A percentile compares a stretch with the other conserved stretches of the same genome.
Evolutionary conservation across 1,140 invertebrate species (phyloP).

Genomic region (Chrysoperla carnea): DNA sequence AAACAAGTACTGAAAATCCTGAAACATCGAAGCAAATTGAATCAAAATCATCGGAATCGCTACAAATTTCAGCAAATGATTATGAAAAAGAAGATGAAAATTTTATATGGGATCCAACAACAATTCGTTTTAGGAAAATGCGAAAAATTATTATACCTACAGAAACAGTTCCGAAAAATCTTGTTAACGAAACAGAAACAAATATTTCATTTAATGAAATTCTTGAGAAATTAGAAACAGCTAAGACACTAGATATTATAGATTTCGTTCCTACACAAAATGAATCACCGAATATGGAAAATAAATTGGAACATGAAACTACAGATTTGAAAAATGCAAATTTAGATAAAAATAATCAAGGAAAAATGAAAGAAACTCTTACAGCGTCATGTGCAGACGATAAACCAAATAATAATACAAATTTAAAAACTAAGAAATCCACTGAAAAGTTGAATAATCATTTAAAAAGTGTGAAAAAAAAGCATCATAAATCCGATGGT

Average conservation of each 20-base stretch:
- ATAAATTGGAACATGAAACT: constrained; percentile 10
- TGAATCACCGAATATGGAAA: constrained; percentile 20
- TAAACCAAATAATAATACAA: constrained; percentile 5
- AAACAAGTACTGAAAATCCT: background rate
- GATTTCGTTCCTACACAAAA: constrained; percentile 12
- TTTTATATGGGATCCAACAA: background rate
- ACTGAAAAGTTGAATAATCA: constrained; percentile 17
- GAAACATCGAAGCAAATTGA: constrained; percentile 11
- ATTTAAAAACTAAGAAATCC: constrained; percentile 4
- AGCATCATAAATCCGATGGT: constrained; percentile 16
- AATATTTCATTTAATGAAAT: constrained; percentile 30
- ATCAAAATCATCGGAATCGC: constrained; percentile 8
- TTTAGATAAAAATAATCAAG: background rate
- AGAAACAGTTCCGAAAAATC: constrained; percentile 23
- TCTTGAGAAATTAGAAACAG: constrained; percentile 8
- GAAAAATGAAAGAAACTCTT: constrained; percentile 3
- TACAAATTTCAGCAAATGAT: constrained; percentile 21
- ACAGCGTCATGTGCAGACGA: constrained; percentile 2
- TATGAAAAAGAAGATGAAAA: constrained; percentile 25
- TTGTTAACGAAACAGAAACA: constrained; percentile 29
- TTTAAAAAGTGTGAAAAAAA: constrained; percentile 17
- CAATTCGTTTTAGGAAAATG: background rate
- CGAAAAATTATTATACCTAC: background rate
- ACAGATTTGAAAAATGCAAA: constrained; percentile 1
- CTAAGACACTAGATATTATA: no score